Evolutionary conservation across 2,888 invertebrate species (phyloP).

Genomic region (Rotaria socialis): DNA sequence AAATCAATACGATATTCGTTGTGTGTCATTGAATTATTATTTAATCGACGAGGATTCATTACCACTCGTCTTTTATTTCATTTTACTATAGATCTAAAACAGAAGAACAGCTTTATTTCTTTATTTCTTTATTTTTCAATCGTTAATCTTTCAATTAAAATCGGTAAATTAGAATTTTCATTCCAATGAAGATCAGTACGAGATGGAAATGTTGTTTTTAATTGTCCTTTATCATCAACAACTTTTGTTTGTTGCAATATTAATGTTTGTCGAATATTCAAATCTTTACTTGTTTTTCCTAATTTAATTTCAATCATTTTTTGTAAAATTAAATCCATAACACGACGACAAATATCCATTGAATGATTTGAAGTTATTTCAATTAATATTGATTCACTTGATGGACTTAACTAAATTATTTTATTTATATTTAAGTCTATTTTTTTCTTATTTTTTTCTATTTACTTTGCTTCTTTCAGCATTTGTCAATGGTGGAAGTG

Average conservation of each 20-base stretch:
- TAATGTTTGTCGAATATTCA: constrained; percentile 51
- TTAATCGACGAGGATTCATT: constrained; percentile 17
- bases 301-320: constrained; percentile 62
- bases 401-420: constrained; percentile 62
- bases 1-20: constrained; percentile 12
- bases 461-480: constrained; percentile 70
- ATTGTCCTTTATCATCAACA: constrained; percentile 68
- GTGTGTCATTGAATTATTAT: not conserved
- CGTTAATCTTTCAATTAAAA: not conserved
- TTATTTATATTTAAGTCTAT: too few species aligned
- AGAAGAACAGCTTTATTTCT: not conserved
- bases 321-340: constrained; percentile 68
- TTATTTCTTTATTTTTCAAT: too few species aligned
- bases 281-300: constrained; percentile 42
- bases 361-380: constrained; percentile 73
- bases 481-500: constrained; percentile 81
- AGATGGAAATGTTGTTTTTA: constrained; percentile 76
- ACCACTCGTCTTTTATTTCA: not conserved
- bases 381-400: constrained; percentile 66
- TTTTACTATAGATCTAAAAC: not conserved
- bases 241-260: constrained; percentile 70
- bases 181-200: constrained; percentile 66
- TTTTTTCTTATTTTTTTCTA: too few species aligned
- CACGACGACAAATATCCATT: constrained; percentile 67
- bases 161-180: not conserved